Evolutionary conservation across 1,140 invertebrate species (phyloP), one percentile per base, ranked within the genome.

Genomic region (Ctenoplectra terminalis): DNA sequence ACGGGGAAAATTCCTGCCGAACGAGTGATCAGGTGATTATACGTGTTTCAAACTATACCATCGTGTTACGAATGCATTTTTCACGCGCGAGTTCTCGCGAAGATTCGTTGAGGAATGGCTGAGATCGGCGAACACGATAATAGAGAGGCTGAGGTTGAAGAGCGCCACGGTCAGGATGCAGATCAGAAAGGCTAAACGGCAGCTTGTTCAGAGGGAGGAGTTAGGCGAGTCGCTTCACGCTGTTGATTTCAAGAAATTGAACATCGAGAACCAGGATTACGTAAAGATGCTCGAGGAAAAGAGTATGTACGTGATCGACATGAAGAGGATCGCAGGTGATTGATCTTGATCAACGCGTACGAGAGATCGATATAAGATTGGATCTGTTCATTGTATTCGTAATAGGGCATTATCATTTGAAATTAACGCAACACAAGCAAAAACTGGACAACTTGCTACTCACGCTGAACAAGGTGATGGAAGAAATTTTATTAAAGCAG

Each of bases 201-300:
- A 95, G 67, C 91, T 95, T 46, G 86, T 88, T 48, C 88, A 94
- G 5, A 94, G 94, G 69, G 88, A 92, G 48, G 93, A 94, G 86
- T 64, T 95, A 6, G 94, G 94, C 23, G 94, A 94, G 76, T 91
- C 88, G 78, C 79, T 95, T 29, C 87, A 93, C 78, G 88, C 93
- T 0, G 92, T 95, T 15, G 95, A 95, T 75, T 95, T 95, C 83
- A 92, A 95, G 60, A 94, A 95, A 87, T 81, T 95, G 8, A 91
- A 92, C 56, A 95, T 95, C n/a, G 94, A 95, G 81, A 95, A 95
- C 84, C 77, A 92, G 20, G 91, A 94, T 83, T 93, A 92, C 64
- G 37, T 90, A 31, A 86, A 91, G 54, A 89, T 91, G 3, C 94
- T 95, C 70, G 93, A 95, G 1, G 89, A 92, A 4, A 95, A 95